These are phyloP conservation scores for Heliconius himera DNA, from an alignment of 1,140 invertebrate species.

Conservation along the genomic window DNA sequence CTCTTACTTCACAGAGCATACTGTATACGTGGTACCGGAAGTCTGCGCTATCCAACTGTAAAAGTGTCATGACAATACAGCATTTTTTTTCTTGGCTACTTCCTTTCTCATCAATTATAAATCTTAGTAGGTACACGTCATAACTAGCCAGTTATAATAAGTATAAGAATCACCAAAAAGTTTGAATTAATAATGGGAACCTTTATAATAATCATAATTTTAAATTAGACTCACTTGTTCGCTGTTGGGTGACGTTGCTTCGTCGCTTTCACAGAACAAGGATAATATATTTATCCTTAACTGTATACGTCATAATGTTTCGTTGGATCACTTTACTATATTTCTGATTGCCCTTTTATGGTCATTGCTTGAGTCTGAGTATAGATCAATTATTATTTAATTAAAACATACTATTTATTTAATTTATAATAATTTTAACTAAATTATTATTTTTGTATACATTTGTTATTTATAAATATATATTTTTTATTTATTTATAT, in stretches of 20 bases:
- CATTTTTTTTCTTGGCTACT: not conserved
- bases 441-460: too few relatives aligned
- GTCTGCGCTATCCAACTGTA: slow-evolving; percentile 1
- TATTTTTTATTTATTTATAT: too few relatives aligned
- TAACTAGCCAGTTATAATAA: not conserved
- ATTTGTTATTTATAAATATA: too few relatives aligned
- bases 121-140: not conserved
- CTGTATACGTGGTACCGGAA: slow-evolving; percentile 4
- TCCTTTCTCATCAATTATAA: not conserved
- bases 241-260: not conserved
- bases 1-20: not conserved
- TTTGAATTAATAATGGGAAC: not conserved
- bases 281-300: not conserved
- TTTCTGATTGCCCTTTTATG: not conserved
- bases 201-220: not conserved
- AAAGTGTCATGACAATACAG: not conserved
- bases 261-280: not conserved
- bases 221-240: not conserved
- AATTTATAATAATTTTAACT: too few relatives aligned
- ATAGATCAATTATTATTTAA: too few relatives aligned
- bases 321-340: too few relatives aligned
- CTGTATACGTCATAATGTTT: not conserved
- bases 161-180: not conserved
- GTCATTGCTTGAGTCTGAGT: not conserved
- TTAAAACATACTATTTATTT: too few relatives aligned